A percentile compares a stretch with the other conserved stretches of the same genome.
Evolutionary conservation across 2,113 vertebrate species (phyloP).

Genomic region (Balaeniceps rex): DNA sequence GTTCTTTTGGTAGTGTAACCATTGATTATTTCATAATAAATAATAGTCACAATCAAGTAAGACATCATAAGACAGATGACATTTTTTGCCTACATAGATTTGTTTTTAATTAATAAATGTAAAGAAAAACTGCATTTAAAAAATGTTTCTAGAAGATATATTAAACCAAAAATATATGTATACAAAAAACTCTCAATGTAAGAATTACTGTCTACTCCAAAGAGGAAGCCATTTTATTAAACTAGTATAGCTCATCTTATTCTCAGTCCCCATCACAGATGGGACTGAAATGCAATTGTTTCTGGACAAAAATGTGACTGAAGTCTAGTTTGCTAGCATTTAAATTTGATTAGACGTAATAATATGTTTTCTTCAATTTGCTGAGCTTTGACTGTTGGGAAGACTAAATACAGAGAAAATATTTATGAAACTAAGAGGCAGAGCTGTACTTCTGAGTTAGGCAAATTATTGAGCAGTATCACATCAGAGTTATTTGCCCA

Average conservation of each 20-base stretch:
- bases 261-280: slow-evolving; percentile 7
- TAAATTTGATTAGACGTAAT: slow-evolving; percentile 51
- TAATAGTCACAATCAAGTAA: not conserved
- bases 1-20: not conserved
- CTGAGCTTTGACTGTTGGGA: slow-evolving; percentile 42
- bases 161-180: not conserved
- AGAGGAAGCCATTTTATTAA: not conserved
- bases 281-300: slow-evolving; percentile 19
- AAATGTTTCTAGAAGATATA: not conserved
- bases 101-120: not conserved
- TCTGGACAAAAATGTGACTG: slow-evolving; percentile 25
- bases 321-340: slow-evolving; percentile 28
- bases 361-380: slow-evolving; percentile 30
- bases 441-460: slow-evolving; percentile 7
- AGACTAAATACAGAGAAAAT: slow-evolving; percentile 33
- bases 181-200: not conserved
- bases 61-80: not conserved
- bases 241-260: slow-evolving; percentile 1
- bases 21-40: not conserved
- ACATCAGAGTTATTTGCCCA: not conserved
- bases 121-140: not conserved
- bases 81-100: not conserved
- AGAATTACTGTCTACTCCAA: not conserved
- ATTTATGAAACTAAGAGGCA: slow-evolving; percentile 35
- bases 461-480: slow-evolving; percentile 18